Evolutionary conservation across 2,888 invertebrate genomes (phyloP), one percentile per base, ranked within the genome.

Genomic region (Platycheirus rosarum): DNA sequence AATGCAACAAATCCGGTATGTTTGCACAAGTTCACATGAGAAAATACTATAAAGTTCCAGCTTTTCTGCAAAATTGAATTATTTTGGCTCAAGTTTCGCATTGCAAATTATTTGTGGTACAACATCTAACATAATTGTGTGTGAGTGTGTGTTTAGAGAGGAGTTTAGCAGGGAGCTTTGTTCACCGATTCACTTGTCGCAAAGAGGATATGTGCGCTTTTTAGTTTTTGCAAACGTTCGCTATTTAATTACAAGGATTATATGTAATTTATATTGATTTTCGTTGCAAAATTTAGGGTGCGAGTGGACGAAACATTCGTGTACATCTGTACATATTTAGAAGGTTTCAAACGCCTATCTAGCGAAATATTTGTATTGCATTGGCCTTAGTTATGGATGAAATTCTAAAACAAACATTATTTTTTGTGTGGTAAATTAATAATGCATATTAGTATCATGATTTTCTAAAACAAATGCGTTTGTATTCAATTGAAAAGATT

Each of bases 191-290:
- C 69, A 57, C 20, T 68, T 48, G 48, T 23, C 32, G 29, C n/a
- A n/a, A n/a, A n/a, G 29, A 40, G 44, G 35, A 44, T 69, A 18
- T 20, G 23, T 44, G 35, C 51, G 42, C 66, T 49, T 57, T 69
- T 63, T 35, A 49, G 18, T 14, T 57, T n/a, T 13, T 40, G 23
- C 20, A 37, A 49, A 55, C 63, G 16, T 68, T 57, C 23, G 74
- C 55, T 80, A 70, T 70, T 80, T 75, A 76, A 76, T 80, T 80
- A 70, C 69, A 57, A n/a, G 14, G 75, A 69, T 76, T 70, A 66
- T 76, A 63, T 60, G 20, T 40, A 51, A 66, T 60, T 74, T 69
- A 9, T 78, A 74, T 74, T 65, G 70, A 70, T 70, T 76, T 60
- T 46, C 35, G 49, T 57, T 29, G 63, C 29, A 46, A 20, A 13